Evolutionary conservation across 2,888 invertebrate genomes (phyloP).

Genomic region (Erynnis tages): DNA sequence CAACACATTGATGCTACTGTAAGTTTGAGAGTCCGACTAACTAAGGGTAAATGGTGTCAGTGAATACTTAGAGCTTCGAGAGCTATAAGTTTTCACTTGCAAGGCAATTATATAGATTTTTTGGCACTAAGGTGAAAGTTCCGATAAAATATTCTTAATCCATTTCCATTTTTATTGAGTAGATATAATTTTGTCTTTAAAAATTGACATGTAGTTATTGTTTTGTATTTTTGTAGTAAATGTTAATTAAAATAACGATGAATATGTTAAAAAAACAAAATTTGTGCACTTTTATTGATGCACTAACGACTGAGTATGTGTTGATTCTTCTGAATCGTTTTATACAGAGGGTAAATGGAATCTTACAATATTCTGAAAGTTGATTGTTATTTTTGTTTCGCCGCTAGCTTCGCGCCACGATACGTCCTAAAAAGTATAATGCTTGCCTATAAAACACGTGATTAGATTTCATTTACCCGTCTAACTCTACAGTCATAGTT

Average conservation of each 20-base stretch:
- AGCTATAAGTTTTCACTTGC: conserved; percentile 6
- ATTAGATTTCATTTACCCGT: conserved; percentile 19
- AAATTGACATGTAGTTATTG: conserved; percentile 70
- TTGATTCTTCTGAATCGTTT: too few species aligned
- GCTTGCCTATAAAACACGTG: not conserved
- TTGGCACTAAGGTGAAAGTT: conserved; percentile 7
- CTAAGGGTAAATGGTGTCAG: conserved; percentile 2
- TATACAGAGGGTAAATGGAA: too few species aligned
- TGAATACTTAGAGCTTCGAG: conserved; percentile 5
- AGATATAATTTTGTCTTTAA: conserved; percentile 28
- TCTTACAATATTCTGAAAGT: too few species aligned
- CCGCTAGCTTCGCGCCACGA: too few species aligned
- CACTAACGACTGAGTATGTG: too few species aligned
- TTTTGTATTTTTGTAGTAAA: conserved; percentile 36
- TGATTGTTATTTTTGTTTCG: too few species aligned
- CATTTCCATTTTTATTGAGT: conserved; percentile 8
- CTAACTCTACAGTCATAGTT: not conserved
- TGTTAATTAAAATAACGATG: conserved; percentile 24
- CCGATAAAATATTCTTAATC: conserved; percentile 13
- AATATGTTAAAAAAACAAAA: too few species aligned
- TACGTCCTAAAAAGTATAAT: too few species aligned
- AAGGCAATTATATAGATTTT: conserved; percentile 12
- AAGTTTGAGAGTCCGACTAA: too few species aligned
- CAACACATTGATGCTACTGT: conserved; percentile 23
- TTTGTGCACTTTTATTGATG: too few species aligned